These are phyloP conservation scores for Nesoenas mayeri DNA, from an alignment of 2,113 vertebrate genomes.

Conservation along the genomic window DNA sequence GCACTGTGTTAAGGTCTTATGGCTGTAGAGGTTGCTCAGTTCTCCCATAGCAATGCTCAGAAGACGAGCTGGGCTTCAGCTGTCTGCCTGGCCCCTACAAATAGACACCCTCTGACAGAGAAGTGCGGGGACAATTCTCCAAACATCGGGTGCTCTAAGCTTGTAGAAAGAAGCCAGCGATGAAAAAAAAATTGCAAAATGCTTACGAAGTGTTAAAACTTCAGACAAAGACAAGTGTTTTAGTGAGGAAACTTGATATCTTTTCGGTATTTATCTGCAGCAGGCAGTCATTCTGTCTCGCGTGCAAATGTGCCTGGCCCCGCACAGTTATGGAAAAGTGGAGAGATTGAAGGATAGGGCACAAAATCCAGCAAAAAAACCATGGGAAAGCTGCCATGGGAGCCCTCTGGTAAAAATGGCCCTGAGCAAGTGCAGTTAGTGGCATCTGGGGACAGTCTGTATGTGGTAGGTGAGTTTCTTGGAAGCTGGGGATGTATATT, in stretches of 20 bases:
- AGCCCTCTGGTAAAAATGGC: neutral
- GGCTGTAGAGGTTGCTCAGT: accelerated
- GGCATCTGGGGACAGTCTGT: neutral
- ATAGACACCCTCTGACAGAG: neutral
- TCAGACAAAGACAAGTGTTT: neutral
- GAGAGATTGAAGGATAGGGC: neutral
- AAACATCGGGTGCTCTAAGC: neutral
- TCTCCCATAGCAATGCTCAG: neutral
- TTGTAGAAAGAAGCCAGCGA: neutral
- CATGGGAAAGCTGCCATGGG: neutral
- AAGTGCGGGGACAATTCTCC: neutral
- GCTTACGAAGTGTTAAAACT: neutral
- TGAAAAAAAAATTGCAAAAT: neutral
- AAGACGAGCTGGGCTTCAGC: neutral
- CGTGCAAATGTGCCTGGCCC: neutral
- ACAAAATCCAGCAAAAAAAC: neutral
- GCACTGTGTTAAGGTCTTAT: neutral
- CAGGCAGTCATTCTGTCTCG: neutral
- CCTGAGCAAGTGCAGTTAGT: neutral
- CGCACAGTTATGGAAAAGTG: neutral
- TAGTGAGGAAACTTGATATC: neutral
- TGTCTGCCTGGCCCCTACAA: neutral
- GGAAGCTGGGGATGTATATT: neutral
- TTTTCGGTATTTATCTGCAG: neutral
- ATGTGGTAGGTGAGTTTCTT: neutral